Percentiles rank a stretch among this genome's conserved stretches.
Conservation (phyloP, 2,113 vertebrate species). For the Rousettus leschenaultii region DNA sequence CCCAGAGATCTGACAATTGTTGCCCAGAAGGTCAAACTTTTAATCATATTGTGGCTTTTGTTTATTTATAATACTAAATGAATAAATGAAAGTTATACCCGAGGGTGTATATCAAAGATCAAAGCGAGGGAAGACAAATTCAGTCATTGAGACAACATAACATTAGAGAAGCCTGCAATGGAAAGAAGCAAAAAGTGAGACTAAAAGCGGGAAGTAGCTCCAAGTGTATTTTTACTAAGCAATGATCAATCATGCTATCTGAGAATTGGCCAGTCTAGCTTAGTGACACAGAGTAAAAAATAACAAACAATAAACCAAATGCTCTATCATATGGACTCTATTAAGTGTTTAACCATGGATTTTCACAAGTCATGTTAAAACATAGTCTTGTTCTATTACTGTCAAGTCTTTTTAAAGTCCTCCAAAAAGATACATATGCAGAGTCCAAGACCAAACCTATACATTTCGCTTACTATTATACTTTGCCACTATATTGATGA, state of each 20-base stretch:
- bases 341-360: background rate
- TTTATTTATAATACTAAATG: conserved; percentile 68
- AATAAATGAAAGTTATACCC: conserved; percentile 59
- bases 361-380: conserved; percentile 20
- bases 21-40: conserved; percentile 59
- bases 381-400: background rate
- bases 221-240: background rate
- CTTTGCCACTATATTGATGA: background rate
- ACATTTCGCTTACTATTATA: background rate
- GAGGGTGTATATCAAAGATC: conserved; percentile 58
- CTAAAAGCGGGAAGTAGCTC: background rate
- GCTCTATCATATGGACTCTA: background rate
- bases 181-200: conserved; percentile 29
- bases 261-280: background rate
- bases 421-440: background rate
- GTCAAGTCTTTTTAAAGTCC: background rate
- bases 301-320: background rate
- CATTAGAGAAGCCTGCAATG: background rate
- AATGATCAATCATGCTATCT: background rate
- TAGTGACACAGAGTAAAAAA: background rate
- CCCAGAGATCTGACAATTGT: conserved; percentile 37
- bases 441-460: background rate
- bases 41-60: conserved; percentile 58
- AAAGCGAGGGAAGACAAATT: conserved; percentile 59
- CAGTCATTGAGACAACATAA: background rate